These are phyloP conservation scores for Cecropterus lyciades DNA, from an alignment of 1,140 invertebrate genomes.

Conservation along the genomic window DNA sequence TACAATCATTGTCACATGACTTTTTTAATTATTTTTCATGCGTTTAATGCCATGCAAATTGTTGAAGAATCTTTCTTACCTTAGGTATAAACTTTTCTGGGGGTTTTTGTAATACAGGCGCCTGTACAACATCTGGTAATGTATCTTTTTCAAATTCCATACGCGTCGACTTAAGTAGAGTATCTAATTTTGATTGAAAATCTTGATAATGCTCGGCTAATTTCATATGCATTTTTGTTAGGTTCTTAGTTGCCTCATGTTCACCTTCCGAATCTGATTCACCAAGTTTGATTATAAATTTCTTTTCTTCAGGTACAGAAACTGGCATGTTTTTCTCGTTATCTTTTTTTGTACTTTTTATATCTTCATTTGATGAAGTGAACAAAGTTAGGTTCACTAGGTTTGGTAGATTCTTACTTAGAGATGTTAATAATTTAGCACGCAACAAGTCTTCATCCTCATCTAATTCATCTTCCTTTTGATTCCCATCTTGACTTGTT, in stretches of 20 bases:
- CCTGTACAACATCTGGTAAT: slow-evolving; percentile 57
- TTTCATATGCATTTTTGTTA: slow-evolving; percentile 82
- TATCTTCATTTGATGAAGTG: slow-evolving; percentile 38
- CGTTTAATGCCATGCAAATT: slow-evolving; percentile 1
- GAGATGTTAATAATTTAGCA: slow-evolving; percentile 76
- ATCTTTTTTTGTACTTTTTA: slow-evolving; percentile 30
- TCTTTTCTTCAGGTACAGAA: slow-evolving; percentile 58
- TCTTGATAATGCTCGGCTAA: slow-evolving; percentile 67
- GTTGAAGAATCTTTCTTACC: slow-evolving; percentile 51
- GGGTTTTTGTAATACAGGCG: slow-evolving; percentile 50
- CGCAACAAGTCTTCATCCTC: slow-evolving; percentile 80
- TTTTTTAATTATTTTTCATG: not conserved
- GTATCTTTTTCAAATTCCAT: slow-evolving; percentile 69
- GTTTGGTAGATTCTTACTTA: slow-evolving; percentile 75
- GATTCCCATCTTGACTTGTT: slow-evolving; percentile 30
- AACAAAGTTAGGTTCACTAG: slow-evolving; percentile 56
- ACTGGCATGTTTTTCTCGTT: slow-evolving; percentile 37
- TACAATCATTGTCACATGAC: not conserved
- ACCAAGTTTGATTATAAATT: slow-evolving; percentile 74
- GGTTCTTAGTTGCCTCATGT: slow-evolving; percentile 80
- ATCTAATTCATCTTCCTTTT: slow-evolving; percentile 67
- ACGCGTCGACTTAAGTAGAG: slow-evolving; percentile 73
- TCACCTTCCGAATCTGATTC: slow-evolving; percentile 81
- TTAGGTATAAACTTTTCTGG: slow-evolving; percentile 73
- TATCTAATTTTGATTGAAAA: slow-evolving; percentile 77